These are phyloP conservation scores for Ornithoptera priamus DNA, from an alignment of 2,888 invertebrate species.

Conservation along the genomic window DNA sequence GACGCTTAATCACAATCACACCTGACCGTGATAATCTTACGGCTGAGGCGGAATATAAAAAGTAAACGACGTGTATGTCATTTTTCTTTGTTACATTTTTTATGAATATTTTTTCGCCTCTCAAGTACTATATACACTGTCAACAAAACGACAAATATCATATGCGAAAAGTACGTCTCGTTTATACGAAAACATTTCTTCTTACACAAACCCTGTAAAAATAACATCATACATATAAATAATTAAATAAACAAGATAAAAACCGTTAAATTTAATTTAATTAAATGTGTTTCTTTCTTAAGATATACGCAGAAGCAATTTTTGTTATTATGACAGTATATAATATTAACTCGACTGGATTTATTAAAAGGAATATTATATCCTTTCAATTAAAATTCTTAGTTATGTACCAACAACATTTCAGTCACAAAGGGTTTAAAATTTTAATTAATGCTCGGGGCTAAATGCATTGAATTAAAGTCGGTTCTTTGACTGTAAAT, in stretches of 20 bases:
- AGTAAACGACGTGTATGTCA: conserved; percentile 60
- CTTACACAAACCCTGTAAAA: too few species aligned
- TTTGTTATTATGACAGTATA: too few species aligned
- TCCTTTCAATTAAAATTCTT: conserved; percentile 22
- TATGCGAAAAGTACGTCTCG: conserved; percentile 9
- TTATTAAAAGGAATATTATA: conserved; percentile 6
- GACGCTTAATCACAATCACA: conserved; percentile 68
- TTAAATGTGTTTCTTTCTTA: too few species aligned
- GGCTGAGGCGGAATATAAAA: conserved; percentile 51
- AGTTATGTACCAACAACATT: conserved; percentile 19
- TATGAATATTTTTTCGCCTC: conserved; percentile 46
- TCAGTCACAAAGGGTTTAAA: conserved; percentile 26
- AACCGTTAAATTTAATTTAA: too few species aligned
- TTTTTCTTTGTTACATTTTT: conserved; percentile 54
- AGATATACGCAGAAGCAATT: too few species aligned
- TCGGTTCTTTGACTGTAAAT: conserved; percentile 27
- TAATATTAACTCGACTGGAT: background rate
- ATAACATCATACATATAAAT: too few species aligned
- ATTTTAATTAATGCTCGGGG: conserved; percentile 29
- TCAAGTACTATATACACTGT: conserved; percentile 31
- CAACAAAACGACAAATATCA: conserved; percentile 23
- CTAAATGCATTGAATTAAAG: conserved; percentile 27
- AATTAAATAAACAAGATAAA: too few species aligned
- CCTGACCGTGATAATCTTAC: conserved; percentile 60
- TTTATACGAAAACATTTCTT: too few species aligned